Evolutionary conservation across 2,888 invertebrate species (phyloP).

Genomic region (Molanna angustata): DNA sequence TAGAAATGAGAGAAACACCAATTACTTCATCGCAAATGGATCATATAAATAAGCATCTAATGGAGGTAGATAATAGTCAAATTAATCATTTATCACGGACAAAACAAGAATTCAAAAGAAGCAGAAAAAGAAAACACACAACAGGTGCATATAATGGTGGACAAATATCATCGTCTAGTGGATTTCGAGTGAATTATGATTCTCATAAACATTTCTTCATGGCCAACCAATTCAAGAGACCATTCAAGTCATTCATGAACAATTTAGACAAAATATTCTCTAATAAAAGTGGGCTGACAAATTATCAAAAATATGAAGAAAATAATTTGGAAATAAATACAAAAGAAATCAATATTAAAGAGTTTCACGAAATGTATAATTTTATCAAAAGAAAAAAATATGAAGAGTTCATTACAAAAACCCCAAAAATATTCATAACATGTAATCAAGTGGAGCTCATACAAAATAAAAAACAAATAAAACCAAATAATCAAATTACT

Average conservation of each 20-base stretch:
- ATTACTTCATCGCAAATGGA: slow-evolving; percentile 6
- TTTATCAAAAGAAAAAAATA: no score
- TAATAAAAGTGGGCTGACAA: background rate
- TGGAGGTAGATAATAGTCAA: background rate
- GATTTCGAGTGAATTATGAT: background rate
- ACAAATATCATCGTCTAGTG: background rate
- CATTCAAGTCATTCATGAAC: no score
- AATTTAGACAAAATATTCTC: background rate
- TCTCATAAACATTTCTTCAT: slow-evolving; percentile 5
- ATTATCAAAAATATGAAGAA: background rate
- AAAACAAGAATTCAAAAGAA: background rate
- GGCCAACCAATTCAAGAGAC: background rate
- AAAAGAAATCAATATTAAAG: no score
- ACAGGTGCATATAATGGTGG: background rate
- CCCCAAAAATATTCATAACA: no score
- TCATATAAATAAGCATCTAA: no score
- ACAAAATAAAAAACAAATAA: no score
- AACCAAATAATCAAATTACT: no score
- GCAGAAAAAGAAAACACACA: background rate
- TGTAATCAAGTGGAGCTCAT: no score
- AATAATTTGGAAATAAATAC: no score
- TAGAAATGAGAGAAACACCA: slow-evolving; percentile 13
- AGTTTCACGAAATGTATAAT: no score
- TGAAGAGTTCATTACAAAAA: no score
- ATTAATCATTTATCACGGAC: no score